These are phyloP conservation scores for Antheraea yamamai DNA, from an alignment of 2,888 invertebrate genomes.

Conservation along the genomic window DNA sequence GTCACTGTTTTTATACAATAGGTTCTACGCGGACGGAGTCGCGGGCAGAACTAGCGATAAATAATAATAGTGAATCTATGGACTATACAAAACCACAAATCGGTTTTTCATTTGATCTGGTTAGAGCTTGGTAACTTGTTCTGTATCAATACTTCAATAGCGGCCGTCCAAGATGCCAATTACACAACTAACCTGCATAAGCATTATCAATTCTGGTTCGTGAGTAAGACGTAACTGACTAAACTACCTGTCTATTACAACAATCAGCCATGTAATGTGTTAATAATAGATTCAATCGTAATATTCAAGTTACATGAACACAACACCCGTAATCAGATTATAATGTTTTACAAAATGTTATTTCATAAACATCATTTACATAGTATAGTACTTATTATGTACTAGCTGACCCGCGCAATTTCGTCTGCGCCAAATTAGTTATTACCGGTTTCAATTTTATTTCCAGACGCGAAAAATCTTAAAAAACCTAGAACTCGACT, in stretches of 20 bases:
- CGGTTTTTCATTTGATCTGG: background rate
- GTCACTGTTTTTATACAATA: too few relatives aligned
- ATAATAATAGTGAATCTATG: too few relatives aligned
- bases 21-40: too few relatives aligned
- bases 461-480: too few relatives aligned
- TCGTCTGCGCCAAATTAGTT: too few relatives aligned
- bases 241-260: constrained; percentile 3
- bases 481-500: too few relatives aligned
- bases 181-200: background rate
- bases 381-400: background rate
- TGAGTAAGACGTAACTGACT: constrained; percentile 6
- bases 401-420: too few relatives aligned
- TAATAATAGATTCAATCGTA: constrained; percentile 15
- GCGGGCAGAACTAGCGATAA: too few relatives aligned
- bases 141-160: too few relatives aligned
- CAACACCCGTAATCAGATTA: constrained; percentile 13
- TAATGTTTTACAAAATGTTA: constrained; percentile 5
- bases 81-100: background rate
- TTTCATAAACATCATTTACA: background rate
- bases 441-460: too few relatives aligned
- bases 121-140: background rate
- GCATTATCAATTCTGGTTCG: background rate
- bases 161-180: background rate
- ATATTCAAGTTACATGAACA: background rate
- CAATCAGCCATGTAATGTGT: constrained; percentile 6